These are phyloP conservation scores for Nezara viridula DNA, from an alignment of 2,888 invertebrate species.

Conservation along the genomic window DNA sequence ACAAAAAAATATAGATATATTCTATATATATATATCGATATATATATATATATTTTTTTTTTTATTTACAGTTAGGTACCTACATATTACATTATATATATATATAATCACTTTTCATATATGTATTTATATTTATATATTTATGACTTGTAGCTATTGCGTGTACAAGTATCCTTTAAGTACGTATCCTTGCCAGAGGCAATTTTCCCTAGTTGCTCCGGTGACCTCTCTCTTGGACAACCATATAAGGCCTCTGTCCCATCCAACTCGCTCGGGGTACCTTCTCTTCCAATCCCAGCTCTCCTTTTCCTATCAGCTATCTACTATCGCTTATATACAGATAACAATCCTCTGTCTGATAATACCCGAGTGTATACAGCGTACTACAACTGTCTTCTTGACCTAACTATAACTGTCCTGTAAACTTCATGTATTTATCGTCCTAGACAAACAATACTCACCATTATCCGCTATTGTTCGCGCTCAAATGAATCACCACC, in stretches of 20 bases:
- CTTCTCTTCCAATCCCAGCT: neutral
- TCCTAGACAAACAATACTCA: neutral
- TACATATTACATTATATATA: too few species aligned
- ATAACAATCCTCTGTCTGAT: neutral
- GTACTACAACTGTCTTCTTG: neutral
- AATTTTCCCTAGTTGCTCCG: neutral
- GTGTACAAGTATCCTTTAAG: too few species aligned
- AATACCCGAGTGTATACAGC: neutral
- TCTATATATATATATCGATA: too few species aligned
- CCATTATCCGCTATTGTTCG: neutral
- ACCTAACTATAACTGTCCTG: too few species aligned
- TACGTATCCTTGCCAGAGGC: neutral
- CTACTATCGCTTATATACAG: neutral
- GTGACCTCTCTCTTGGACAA: neutral
- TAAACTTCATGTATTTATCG: too few species aligned
- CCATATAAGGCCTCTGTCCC: constrained; percentile 42
- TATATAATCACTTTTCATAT: too few species aligned
- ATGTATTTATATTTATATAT: too few species aligned
- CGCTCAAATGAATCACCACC: neutral
- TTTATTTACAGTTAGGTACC: too few species aligned
- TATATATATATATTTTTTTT: too few species aligned
- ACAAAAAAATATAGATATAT: too few species aligned
- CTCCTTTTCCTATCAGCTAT: neutral
- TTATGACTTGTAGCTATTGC: too few species aligned
- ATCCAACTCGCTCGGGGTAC: neutral